Evolutionary conservation across 2,797 vertebrate genomes (phyloP), one percentile per base, ranked within the genome.

Genomic region (Notolabrus celidotus): DNA sequence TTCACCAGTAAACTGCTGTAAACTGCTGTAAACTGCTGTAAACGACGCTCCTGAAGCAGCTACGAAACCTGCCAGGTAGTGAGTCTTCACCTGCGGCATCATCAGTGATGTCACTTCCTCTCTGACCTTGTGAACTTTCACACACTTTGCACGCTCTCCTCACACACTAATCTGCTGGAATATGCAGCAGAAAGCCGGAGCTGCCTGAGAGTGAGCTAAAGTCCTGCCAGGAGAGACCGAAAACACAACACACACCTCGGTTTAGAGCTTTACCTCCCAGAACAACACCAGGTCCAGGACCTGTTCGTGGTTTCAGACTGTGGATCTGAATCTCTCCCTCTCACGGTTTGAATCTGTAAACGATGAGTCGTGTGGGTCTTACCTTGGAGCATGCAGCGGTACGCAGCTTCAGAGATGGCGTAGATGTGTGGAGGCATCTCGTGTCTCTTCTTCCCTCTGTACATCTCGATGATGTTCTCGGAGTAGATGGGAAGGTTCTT

Each of bases 361-460:
- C 10, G 1, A 42, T 45, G 8, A 19, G 42, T 19, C 19, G 22
- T 33, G 0, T 47, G n/a, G n/a, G 31, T 43, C 80, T 88, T 94
- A 99, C 97, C 97, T 96, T 99, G 97, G n/a, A 99, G 95, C 97
- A 99, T 99, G 92, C 97, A 97, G 85, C 97, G 94, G 87, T 99
- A 99, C 0, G 97, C 97, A n/a, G 97, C 94, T 75, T 99, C 97
- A 0, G 97, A 98, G 83, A 98, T 98, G 38, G 97, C 97, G 1
- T 99, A 99, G 86, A 99, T 99, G 92, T 99, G 97, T 0, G 97
- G 97, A 0, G 97, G 97, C 96, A 98, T 97, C 90, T 99, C 97
- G 0, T 99, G 97, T 46, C 97, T 95, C 81, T 99, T 99, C 94
- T 98, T 99, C 70, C 97, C 97, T 80, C 97, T 88, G 92, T 98